These are phyloP conservation scores for Cryptocheilus praepositus DNA, from an alignment of 2,888 invertebrate genomes.

Conservation along the genomic window DNA sequence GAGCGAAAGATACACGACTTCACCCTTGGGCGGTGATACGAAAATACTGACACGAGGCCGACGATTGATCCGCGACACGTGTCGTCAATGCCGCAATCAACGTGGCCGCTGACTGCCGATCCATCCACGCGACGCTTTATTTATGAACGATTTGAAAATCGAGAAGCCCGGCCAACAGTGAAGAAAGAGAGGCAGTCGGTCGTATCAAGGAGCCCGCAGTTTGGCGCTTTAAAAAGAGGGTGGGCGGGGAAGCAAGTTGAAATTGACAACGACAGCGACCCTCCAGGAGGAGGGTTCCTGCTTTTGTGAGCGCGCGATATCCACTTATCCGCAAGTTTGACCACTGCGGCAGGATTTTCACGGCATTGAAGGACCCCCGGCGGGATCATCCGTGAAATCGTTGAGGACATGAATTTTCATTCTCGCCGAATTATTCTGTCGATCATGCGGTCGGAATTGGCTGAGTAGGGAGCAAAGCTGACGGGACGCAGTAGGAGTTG, in stretches of 20 bases:
- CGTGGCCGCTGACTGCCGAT: constrained; percentile 67
- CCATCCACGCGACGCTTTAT: constrained; percentile 66
- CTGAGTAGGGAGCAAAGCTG: background rate
- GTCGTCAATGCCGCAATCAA: constrained; percentile 73
- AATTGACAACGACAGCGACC: too few species aligned
- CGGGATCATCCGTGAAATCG: constrained; percentile 27
- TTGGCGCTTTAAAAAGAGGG: too few species aligned
- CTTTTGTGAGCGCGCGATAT: constrained; percentile 38
- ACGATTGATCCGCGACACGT: constrained; percentile 73
- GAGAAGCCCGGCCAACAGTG: constrained; percentile 46
- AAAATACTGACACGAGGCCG: constrained; percentile 73
- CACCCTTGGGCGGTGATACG: constrained; percentile 69
- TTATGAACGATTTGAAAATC: constrained; percentile 72
- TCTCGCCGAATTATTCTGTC: constrained; percentile 66
- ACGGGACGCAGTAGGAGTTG: background rate
- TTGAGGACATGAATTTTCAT: constrained; percentile 64
- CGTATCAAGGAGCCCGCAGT: too few species aligned
- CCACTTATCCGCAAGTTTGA: constrained; percentile 52
- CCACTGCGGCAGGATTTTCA: constrained; percentile 39
- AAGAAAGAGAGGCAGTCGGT: too few species aligned
- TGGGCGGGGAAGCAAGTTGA: too few species aligned
- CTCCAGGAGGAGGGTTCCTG: constrained; percentile 29
- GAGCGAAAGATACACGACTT: constrained; percentile 34
- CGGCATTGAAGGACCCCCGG: constrained; percentile 28
- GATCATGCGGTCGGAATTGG: constrained; percentile 35